Evolutionary conservation across 92 coral and sea anemone genomes (phyloP).

Genomic region (Isaurus tuberculatus): DNA sequence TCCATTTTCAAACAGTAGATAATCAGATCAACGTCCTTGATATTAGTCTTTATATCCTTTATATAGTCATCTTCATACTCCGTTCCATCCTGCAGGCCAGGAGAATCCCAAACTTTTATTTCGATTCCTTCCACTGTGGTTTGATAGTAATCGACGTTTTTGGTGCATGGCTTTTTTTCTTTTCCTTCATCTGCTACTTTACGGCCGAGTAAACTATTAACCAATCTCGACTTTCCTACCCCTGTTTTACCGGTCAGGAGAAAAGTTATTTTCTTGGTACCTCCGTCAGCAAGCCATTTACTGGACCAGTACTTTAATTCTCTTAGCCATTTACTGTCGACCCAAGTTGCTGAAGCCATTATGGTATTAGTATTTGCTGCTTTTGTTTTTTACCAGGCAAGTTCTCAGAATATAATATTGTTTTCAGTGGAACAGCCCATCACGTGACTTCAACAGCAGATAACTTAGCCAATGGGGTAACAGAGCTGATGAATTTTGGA

Average conservation of each 20-base stretch:
- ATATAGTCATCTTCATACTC: constrained; percentile 16
- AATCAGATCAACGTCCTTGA: constrained; percentile 24
- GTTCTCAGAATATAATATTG: too few species aligned
- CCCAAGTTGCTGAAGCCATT: too few species aligned
- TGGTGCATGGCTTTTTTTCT: neutral
- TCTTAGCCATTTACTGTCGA: too few species aligned
- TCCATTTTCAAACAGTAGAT: constrained; percentile 65
- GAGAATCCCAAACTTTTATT: constrained; percentile 58
- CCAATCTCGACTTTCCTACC: constrained; percentile 59
- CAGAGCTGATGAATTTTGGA: too few species aligned
- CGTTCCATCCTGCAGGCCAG: constrained; percentile 59
- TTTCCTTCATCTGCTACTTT: constrained; percentile 45
- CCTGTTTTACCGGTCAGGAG: constrained; percentile 62
- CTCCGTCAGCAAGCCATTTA: neutral
- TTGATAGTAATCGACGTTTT: neutral
- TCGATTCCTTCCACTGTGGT: neutral
- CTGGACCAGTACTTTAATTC: neutral
- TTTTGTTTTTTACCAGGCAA: too few species aligned
- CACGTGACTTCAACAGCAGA: too few species aligned
- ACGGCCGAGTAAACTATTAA: constrained; percentile 49
- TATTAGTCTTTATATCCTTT: neutral
- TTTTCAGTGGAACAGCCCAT: too few species aligned
- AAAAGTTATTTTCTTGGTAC: neutral
- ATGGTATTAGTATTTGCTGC: too few species aligned
- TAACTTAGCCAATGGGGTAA: too few species aligned